A percentile compares a stretch with the other conserved stretches of the same genome.
phyloP scores from a whole-genome alignment of 1,140 invertebrate genomes.

The Yoshiicerus persimilis region DNA sequence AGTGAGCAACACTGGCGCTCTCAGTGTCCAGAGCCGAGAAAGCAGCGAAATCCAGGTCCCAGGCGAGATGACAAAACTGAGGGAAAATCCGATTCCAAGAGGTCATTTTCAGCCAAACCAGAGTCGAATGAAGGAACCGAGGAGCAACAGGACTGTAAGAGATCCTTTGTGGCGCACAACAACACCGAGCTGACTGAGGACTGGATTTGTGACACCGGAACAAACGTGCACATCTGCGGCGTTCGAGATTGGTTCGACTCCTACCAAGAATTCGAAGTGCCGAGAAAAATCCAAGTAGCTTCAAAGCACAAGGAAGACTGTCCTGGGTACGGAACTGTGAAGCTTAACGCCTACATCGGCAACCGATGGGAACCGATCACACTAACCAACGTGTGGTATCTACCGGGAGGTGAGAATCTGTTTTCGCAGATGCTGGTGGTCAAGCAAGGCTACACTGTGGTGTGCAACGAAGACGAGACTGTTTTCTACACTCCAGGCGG shows the following conservation, averaged over 20 bases:
- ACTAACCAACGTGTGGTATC: background rate
- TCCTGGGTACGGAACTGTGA: background rate
- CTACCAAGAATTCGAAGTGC: background rate
- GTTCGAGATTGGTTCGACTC: too few relatives aligned
- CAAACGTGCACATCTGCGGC: background rate
- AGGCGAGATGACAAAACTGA: too few relatives aligned
- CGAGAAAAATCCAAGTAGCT: background rate
- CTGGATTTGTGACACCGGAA: background rate
- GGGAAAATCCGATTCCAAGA: too few relatives aligned
- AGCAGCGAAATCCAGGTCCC: too few relatives aligned
- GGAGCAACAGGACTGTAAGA: background rate
- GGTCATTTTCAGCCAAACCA: too few relatives aligned
- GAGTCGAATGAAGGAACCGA: background rate
- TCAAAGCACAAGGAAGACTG: background rate
- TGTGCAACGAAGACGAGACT: background rate
- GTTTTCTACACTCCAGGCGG: background rate
- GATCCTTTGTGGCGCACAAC: background rate
- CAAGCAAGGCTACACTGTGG: background rate
- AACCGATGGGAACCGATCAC: background rate
- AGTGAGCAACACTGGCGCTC: too few relatives aligned
- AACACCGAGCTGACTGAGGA: too few relatives aligned
- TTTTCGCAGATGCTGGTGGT: background rate
- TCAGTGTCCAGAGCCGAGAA: too few relatives aligned
- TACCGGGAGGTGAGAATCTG: background rate
- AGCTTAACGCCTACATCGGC: background rate